These are phyloP conservation scores for Triplophysa siluroides DNA, from an alignment of 2,113 vertebrate genomes.

Conservation along the genomic window DNA sequence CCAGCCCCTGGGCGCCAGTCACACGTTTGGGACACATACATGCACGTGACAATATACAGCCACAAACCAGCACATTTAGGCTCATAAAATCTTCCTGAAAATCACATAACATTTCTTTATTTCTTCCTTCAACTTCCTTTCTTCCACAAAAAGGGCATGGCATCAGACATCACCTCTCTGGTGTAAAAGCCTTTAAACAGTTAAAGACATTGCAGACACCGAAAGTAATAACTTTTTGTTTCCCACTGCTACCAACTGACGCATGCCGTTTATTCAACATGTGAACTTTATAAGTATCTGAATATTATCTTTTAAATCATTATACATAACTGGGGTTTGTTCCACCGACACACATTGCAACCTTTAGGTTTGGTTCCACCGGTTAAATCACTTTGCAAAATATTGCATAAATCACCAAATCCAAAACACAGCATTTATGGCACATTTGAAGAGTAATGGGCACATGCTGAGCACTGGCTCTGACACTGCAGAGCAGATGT, in stretches of 20 bases:
- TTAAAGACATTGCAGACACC: background rate
- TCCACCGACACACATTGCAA: background rate
- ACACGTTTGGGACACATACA: slow-evolving; percentile 53
- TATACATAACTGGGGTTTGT: slow-evolving; percentile 2
- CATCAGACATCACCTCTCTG: slow-evolving; percentile 55
- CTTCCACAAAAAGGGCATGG: slow-evolving; percentile 40
- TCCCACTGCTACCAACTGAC: too few species aligned
- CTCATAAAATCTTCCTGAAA: slow-evolving; percentile 15
- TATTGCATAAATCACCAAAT: background rate
- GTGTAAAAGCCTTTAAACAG: slow-evolving; percentile 25
- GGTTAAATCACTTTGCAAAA: slow-evolving; percentile 23
- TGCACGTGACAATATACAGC: slow-evolving; percentile 60
- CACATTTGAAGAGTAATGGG: slow-evolving; percentile 31
- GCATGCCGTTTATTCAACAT: background rate
- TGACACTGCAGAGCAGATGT: slow-evolving; percentile 21
- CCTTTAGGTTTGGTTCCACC: background rate
- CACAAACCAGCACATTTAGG: slow-evolving; percentile 24
- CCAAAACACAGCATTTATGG: slow-evolving; percentile 24
- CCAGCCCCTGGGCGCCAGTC: slow-evolving; percentile 26
- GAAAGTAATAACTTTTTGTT: background rate
- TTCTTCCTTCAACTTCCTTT: slow-evolving; percentile 5
- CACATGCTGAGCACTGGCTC: slow-evolving; percentile 18
- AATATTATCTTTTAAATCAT: too few species aligned
- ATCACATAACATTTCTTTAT: background rate
- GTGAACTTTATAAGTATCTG: background rate